Base-by-base conservation (phyloP, 2,888 invertebrate species). In the Thyatira batis region DNA sequence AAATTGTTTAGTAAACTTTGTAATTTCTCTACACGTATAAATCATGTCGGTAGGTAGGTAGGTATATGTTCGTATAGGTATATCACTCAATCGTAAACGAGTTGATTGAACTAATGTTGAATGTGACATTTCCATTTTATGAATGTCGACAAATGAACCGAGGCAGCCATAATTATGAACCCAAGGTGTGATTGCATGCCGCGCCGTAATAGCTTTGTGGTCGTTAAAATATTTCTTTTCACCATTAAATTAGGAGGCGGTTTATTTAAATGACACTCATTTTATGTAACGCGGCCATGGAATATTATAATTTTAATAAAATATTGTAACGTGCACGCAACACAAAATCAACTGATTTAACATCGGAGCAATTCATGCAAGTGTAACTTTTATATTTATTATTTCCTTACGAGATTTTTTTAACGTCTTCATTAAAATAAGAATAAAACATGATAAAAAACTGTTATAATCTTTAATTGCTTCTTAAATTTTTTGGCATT, bases 221-320 rank as follows among this genome's bases (percentile, higher is more conserved):
- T 66, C 69, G 74, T 79, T 76, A 77, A 82, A 78, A 78, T 80
- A 76, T 71, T 66, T 76, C 61, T 73, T 76, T 71, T 71, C 71
- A 67, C 73, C 71, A 78, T 73, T 78, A 80, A 78, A 83, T 80
- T 81, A 80, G 72, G 67, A 70, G 69, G 51, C 63, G 63, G 55
- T 59, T 63, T 68, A 63, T 60, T 64, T 54, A 65, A 67, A 69
- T 64, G 69, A 65, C 68, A 65, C 58, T 63, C 60, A 55, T 61
- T 63, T 59, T 63, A 49, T 54, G 59, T 61, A 57, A 57, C 57
- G 57, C 61, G 51, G 46, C 50, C 53, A 52, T 43, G 49, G 50
- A 17, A 49, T 53, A 55, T 55, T 23, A 45, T n/a, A 17, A 55
- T 61, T 60, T 57, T 39, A 17, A 61, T 44, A 17, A 50, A 44